phyloP scores from a whole-genome alignment of 2,888 invertebrate species.

The Scaptomyza flava region DNA sequence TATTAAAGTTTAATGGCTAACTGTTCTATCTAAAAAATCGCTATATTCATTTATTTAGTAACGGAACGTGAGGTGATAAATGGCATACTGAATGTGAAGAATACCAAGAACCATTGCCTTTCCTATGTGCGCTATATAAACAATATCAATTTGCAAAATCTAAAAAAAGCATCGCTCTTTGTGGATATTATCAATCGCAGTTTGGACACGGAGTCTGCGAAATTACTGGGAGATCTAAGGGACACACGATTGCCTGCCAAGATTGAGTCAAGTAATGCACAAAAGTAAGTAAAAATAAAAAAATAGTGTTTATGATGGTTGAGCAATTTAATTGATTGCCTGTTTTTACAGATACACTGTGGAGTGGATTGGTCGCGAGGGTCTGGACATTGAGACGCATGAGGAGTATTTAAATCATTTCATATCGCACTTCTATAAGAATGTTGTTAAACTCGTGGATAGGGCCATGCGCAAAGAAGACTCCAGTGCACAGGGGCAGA shows the following conservation, averaged over 20 bases:
- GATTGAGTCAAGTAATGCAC: constrained; percentile 94
- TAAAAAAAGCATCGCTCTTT: constrained; percentile 97
- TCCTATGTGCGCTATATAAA: constrained; percentile 98
- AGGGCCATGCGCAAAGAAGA: constrained; percentile 98
- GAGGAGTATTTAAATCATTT: constrained; percentile 97
- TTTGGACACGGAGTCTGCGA: constrained; percentile 96
- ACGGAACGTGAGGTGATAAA: constrained; percentile 99
- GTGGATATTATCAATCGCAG: constrained; percentile 97
- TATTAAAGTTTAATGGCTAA: neutral
- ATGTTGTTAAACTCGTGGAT: constrained; percentile 95
- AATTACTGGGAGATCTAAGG: constrained; percentile 93
- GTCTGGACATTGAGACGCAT: constrained; percentile 96
- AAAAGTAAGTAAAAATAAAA: constrained; percentile 87
- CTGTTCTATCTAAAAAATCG: no score
- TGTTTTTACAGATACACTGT: constrained; percentile 90
- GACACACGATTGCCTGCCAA: constrained; percentile 95
- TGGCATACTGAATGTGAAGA: constrained; percentile 95
- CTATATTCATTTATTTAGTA: constrained; percentile 86
- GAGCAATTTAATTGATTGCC: constrained; percentile 4
- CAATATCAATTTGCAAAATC: constrained; percentile 97
- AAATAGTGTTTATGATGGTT: no score
- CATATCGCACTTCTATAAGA: constrained; percentile 96
- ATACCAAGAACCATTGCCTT: constrained; percentile 97
- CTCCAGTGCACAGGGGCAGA: constrained; percentile 96
- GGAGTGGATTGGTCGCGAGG: constrained; percentile 98